Percentiles rank a stretch among this genome's conserved stretches.
These are phyloP conservation scores for Halesus radiatus DNA, from an alignment of 1,140 invertebrate genomes.

Conservation along the genomic window DNA sequence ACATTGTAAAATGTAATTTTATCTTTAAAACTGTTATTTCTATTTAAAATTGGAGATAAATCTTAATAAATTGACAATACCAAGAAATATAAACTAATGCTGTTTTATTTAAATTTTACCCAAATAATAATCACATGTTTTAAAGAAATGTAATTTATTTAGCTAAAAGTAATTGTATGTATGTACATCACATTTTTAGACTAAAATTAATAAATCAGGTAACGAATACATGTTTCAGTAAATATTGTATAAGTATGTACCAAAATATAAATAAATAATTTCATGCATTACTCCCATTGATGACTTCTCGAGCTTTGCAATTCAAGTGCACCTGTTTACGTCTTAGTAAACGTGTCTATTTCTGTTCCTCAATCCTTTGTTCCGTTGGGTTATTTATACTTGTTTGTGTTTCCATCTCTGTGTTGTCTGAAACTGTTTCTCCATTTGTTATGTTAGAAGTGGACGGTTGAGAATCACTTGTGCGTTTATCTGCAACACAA, in stretches of 20 bases:
- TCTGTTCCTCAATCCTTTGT: conserved; percentile 7
- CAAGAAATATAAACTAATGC: conserved; percentile 49
- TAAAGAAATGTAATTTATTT: conserved; percentile 7
- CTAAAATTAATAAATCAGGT: conserved; percentile 2
- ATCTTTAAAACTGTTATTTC: conserved; percentile 45
- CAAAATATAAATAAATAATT: conserved; percentile 15
- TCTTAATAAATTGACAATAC: conserved; percentile 57
- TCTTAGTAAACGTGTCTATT: not conserved
- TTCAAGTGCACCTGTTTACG: conserved; percentile 8
- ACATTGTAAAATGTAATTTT: conserved; percentile 49
- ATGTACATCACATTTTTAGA: not conserved
- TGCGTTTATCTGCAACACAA: not conserved
- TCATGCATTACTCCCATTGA: not conserved
- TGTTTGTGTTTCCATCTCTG: conserved; percentile 4
- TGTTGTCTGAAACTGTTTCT: too few species aligned
- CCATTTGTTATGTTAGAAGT: conserved; percentile 5
- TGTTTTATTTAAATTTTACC: not conserved
- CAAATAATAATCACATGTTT: conserved; percentile 13
- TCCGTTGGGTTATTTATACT: not conserved
- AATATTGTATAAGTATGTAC: conserved; percentile 22
- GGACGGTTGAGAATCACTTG: conserved; percentile 8
- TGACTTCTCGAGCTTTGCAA: not conserved
- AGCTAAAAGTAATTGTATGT: not conserved
- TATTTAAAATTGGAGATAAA: conserved; percentile 51
- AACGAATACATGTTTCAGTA: conserved; percentile 15